These are phyloP conservation scores for Strix uralensis DNA, from an alignment of 2,113 vertebrate genomes.

Conservation along the genomic window DNA sequence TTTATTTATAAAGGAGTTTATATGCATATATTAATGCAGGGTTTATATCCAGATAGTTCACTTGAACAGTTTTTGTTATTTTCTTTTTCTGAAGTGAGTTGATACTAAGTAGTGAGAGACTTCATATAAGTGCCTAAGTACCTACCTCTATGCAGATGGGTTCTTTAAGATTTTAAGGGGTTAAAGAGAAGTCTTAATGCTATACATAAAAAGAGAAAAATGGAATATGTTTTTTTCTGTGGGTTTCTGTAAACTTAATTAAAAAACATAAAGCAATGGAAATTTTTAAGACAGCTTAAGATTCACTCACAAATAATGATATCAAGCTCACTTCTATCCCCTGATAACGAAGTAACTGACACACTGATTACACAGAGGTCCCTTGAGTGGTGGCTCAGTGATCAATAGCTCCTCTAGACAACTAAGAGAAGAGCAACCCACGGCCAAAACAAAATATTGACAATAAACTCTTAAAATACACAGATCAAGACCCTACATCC, in stretches of 20 bases:
- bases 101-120: background rate
- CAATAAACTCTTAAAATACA: background rate
- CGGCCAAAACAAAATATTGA: background rate
- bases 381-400: background rate
- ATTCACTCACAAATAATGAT: background rate
- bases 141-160: background rate
- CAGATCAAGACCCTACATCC: background rate
- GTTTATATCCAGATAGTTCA: background rate
- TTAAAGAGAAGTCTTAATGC: background rate
- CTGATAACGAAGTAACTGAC: background rate
- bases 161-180: background rate
- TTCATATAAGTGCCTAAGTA: background rate
- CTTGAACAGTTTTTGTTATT: background rate
- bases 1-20: background rate
- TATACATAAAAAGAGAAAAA: background rate
- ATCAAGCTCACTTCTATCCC: background rate
- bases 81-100: background rate
- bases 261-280: background rate
- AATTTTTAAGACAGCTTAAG: background rate
- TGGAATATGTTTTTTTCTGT: background rate
- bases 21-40: background rate
- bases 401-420: background rate
- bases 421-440: background rate
- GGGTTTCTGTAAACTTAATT: background rate
- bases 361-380: background rate